Percentiles rank a stretch among this genome's conserved stretches.
phyloP scores from a whole-genome alignment of 2,888 invertebrate species.

The Dryocosmus kuriphilus region DNA sequence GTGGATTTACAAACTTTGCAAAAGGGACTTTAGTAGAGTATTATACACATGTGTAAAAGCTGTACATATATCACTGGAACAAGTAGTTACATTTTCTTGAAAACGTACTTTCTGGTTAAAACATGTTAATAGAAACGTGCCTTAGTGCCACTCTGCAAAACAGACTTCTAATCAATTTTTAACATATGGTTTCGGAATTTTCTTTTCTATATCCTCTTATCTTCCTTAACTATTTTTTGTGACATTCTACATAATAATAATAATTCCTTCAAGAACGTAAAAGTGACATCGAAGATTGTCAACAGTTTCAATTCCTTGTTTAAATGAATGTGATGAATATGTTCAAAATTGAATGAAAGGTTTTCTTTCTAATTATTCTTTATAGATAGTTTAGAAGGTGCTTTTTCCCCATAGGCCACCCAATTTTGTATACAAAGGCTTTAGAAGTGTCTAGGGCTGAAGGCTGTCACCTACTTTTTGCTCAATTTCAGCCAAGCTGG shows the following conservation, averaged over 20 bases:
- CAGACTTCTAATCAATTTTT: background rate
- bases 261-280: too few species aligned
- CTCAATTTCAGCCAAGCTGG: slow-evolving; percentile 24
- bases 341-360: too few species aligned
- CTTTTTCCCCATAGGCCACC: background rate
- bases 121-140: background rate
- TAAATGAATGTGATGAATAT: too few species aligned
- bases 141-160: background rate
- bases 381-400: too few species aligned
- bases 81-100: background rate
- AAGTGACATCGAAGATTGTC: too few species aligned
- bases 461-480: slow-evolving; percentile 11
- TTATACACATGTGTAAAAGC: background rate
- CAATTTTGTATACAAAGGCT: slow-evolving; percentile 7
- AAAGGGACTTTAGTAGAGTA: background rate
- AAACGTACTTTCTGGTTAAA: background rate
- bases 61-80: background rate
- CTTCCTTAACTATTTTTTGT: background rate
- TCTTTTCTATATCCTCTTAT: background rate
- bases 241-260: background rate
- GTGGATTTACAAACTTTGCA: background rate
- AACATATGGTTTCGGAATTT: background rate
- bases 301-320: too few species aligned
- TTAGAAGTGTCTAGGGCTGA: slow-evolving; percentile 5
- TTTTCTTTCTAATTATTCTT: too few species aligned